Base-by-base conservation (phyloP, 2,797 vertebrate genomes). In the Eulemur coronatus region DNA sequence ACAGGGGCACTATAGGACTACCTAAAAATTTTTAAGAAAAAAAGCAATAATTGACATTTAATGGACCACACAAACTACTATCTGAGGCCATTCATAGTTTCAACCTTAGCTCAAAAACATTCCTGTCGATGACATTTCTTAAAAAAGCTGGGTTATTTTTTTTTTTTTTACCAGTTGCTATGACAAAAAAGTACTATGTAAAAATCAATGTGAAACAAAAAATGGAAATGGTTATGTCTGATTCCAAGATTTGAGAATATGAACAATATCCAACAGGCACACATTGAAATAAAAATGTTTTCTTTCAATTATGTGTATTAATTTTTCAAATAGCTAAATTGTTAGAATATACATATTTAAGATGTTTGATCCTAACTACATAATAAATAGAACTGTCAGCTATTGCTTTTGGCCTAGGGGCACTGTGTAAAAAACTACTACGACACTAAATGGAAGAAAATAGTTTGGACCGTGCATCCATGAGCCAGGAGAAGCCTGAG, bases 121-220 rank as follows among this genome's bases (percentile, higher is more conserved):
- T 84, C 70, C 63, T 88, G 72, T 91, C 33, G 48, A 75, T 43
- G 70, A 10, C 18, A 84, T 80, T 67, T 84, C 52, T 84, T 96
- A 79, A 90, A 93, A 69, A 55, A 63, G 22, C 17, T 70, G 41
- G 14, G 22, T 10, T 84, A 38, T 9, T 46, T 46, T 10, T 43
- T 43, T 46, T 46, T 46, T 46, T 46, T 84, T 84, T 35, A 96
- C 65, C 61, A 30, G 26, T 33, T 63, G 11, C 28, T 30, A 63
- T 55, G 52, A 55, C 52, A 55, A 55, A 55, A 55, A 55, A 55
- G 52, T 65, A n/a, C 63, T n/a, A 69, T 5, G 35, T 69, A 96
- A 96, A 94, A 92, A 75, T 88, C 67, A 91, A 35, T 57, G 38
- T 61, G 20, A 38, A 81, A 96, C 35, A 94, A 33, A 46, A 94